These are phyloP conservation scores for Aleiodes sp. DNA, from an alignment of 1,140 invertebrate genomes.

Conservation along the genomic window DNA sequence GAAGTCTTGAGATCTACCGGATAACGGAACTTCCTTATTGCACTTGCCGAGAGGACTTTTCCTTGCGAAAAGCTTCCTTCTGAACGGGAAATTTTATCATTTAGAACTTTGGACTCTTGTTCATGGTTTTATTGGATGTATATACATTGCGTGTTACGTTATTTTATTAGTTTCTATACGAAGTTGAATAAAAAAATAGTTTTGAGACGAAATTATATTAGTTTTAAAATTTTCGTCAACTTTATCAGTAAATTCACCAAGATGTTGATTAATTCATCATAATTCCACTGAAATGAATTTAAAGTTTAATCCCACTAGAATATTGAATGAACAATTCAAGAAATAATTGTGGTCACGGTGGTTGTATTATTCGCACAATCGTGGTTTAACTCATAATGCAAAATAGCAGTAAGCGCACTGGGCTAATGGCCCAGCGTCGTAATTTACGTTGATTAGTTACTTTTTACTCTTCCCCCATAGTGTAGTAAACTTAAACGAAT, in stretches of 20 bases:
- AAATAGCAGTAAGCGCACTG: neutral
- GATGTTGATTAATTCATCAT: neutral
- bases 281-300: neutral
- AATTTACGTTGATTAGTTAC: conserved; percentile 22
- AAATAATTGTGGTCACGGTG: conserved; percentile 6
- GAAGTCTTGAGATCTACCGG: conserved; percentile 22
- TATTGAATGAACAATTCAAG: neutral
- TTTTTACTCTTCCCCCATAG: neutral
- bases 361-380: conserved; percentile 6
- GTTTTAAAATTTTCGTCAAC: too few species aligned
- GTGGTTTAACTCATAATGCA: conserved; percentile 2
- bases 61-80: conserved; percentile 1
- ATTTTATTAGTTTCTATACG: neutral
- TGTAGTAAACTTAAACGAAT: neutral
- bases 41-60: conserved; percentile 12
- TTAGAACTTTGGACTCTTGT: neutral
- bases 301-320: neutral
- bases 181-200: too few species aligned
- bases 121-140: neutral
- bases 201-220: too few species aligned
- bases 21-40: conserved; percentile 30
- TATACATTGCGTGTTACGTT: neutral
- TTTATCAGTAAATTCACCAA: too few species aligned
- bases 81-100: conserved; percentile 7
- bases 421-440: neutral